Evolutionary conservation across 2,888 invertebrate genomes (phyloP), one percentile per base, ranked within the genome.

Genomic region (Strigamia crassipes): DNA sequence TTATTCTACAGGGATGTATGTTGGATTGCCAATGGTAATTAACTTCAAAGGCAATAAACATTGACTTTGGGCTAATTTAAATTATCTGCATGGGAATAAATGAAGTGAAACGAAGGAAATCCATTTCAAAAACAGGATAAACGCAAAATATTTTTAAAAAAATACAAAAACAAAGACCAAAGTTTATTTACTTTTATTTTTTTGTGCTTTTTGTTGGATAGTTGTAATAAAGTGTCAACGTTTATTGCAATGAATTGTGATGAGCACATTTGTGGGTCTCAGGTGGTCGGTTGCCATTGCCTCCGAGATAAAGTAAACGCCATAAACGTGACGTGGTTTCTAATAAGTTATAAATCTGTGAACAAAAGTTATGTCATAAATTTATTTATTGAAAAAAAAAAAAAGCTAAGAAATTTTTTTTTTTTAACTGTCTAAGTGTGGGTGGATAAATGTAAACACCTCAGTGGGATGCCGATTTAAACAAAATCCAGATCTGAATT

Each of bases 321-420:
- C 73, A 73, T 73, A 73, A 73, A 73, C 31, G 73, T 73, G 73
- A 31, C 73, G 9, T 2, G 73, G 73, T 9, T 73, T 73, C 27
- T 2, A 73, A 73, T 73, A 27, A 31, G 73, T 73, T 73, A 27
- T 73, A 73, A 73, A 73, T 73, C 73, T 15, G 27, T 31, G 27
- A 51, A 4, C 51, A 51, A 51, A 51, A 51, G 4, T 18, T 61
- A 9, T 23, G 21, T 1, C n/a, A 61, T 61, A 61, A 21, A 31
- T 73, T 31, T 73, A 73, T 73, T 73, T 5, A 46, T 46, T 46
- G 4, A 10, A 5, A 46, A 13, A 46, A 13, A 46, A 46, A 10
- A 1, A n/a, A n/a, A 4, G 8, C 6, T 13, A 1, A 46, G 42
- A 42, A 42, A 15, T 1, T 13, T 42, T 42, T 42, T 27, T 10